Evolutionary conservation across 2,113 vertebrate genomes (phyloP).

Genomic region (Litocranius walleri): DNA sequence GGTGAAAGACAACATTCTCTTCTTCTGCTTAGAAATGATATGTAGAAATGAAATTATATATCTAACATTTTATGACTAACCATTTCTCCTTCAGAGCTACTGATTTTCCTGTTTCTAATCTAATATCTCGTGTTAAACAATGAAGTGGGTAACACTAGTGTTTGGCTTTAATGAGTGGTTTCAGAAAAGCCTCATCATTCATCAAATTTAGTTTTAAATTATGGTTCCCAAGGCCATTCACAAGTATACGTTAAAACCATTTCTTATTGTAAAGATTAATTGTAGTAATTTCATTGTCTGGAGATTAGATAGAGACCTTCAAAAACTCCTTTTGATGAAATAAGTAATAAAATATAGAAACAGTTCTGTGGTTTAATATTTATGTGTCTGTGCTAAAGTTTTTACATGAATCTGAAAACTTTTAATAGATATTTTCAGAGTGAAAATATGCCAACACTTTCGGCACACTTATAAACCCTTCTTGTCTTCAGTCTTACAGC

Average conservation of each 20-base stretch:
- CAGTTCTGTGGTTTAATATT: neutral
- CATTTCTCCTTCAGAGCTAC: constrained; percentile 68
- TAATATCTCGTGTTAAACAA: constrained; percentile 74
- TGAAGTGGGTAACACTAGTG: constrained; percentile 62
- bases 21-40: constrained; percentile 50
- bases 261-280: constrained; percentile 75
- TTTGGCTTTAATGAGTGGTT: constrained; percentile 70
- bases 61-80: constrained; percentile 69
- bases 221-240: constrained; percentile 67
- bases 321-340: constrained; percentile 36
- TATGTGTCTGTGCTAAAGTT: neutral
- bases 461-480: neutral
- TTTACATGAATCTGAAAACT: neutral
- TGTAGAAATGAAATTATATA: constrained; percentile 52
- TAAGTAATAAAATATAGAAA: constrained; percentile 24
- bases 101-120: constrained; percentile 67
- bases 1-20: neutral
- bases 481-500: neutral
- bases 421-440: neutral
- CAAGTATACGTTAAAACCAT: constrained; percentile 60
- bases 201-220: constrained; percentile 78
- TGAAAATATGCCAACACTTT: neutral
- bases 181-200: constrained; percentile 67
- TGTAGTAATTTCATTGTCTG: constrained; percentile 70
- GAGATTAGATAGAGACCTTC: constrained; percentile 44